Evolutionary conservation across 2,888 invertebrate genomes (phyloP), one percentile per base, ranked within the genome.

Genomic region (Drosophila merina): DNA sequence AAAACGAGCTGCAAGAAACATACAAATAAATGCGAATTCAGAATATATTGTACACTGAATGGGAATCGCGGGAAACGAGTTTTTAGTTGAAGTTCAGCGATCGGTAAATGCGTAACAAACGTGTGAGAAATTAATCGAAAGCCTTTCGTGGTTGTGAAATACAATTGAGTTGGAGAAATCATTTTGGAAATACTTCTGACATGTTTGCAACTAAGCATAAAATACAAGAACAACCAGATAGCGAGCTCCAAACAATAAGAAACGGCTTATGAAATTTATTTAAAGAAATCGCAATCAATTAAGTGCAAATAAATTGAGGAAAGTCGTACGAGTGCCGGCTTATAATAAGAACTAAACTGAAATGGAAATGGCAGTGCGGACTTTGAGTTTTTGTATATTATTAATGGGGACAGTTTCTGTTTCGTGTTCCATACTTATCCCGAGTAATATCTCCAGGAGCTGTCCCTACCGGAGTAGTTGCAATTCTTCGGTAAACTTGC

Each of bases 21-120:
- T 45, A 33, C 50, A 49, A 51, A 59, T 72, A 57, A 38, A 55
- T 75, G 48, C 72, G 50, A 82, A 82, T 62, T 45, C 68, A 76
- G 67, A 75, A 48, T 64, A 12, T 12, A 56, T 25, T 33, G 14
- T 28, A 30, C 77, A 84, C 80, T 77, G 83, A 75, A 80, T 75
- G 74, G 69, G 52, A 86, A 83, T 69, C 74, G 86, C 74, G 81
- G 80, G 86, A 81, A 84, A 66, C 78, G 72, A 85, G 87, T 84
- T 84, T 84, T 86, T 87, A 86, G 82, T 82, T 76, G 75, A 86
- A 76, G 74, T 76, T 80, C 51, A 81, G 78, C 81, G 62, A 80
- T 75, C 84, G 81, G 57, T 82, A 70, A 73, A 72, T 69, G 82
- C 76, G 79, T 75, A 76, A 67, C 84, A 69, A 10, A 28, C 52